A percentile compares a stretch with the other conserved stretches of the same genome.
Evolutionary conservation across 1,140 invertebrate genomes (phyloP).

Genomic region (Conus betulinus): DNA sequence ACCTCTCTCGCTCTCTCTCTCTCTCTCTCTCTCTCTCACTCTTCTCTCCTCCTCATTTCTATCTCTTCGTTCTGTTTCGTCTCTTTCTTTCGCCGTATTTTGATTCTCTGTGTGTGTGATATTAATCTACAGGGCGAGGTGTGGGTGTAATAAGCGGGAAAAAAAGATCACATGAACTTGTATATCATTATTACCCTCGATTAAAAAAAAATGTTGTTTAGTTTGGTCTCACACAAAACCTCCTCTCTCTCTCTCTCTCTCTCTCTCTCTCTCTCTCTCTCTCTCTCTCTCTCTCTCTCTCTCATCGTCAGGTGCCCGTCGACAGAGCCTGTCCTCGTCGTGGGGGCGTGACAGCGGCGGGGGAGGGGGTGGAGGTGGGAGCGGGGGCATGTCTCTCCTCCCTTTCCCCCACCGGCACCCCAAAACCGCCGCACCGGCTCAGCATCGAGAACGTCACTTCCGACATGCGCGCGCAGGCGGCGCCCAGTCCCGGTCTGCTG

Average conservation of each 20-base stretch:
- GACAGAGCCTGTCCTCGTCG: constrained; percentile 19
- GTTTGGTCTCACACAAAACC: no score
- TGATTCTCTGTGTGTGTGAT: no score
- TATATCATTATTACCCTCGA: no score
- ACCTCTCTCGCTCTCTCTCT: no score
- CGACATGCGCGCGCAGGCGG: constrained; percentile 27
- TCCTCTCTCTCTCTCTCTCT: not conserved
- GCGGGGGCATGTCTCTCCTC: not conserved
- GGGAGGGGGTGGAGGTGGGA: not conserved
- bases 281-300: not conserved
- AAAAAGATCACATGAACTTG: no score
- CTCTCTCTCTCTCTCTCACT: no score
- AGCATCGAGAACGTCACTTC: constrained; percentile 27
- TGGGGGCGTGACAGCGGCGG: not conserved
- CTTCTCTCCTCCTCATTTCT: no score
- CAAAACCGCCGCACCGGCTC: not conserved
- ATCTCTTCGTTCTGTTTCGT: no score
- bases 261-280: not conserved
- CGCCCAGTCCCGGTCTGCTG: constrained; percentile 59
- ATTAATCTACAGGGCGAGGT: no score
- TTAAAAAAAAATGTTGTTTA: no score
- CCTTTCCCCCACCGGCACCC: constrained; percentile 1
- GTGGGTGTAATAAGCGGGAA: no score
- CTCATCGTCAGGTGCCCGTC: not conserved
- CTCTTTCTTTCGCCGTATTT: no score